Evolutionary conservation across 2,797 vertebrate genomes (phyloP).

Genomic region (Mus minutoides): DNA sequence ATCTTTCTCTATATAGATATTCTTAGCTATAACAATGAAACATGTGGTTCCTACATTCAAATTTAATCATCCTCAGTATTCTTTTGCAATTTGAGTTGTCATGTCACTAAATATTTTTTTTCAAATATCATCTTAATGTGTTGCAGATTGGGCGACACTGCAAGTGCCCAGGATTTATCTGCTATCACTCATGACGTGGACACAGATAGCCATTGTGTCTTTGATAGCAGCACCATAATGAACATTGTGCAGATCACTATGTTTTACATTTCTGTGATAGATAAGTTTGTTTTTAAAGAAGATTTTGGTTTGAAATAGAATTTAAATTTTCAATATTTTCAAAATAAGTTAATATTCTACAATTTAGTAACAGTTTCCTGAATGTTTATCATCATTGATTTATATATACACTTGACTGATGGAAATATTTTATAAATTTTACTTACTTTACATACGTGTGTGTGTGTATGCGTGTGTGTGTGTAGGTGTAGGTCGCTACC

Average conservation of each 20-base stretch:
- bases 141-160: not conserved
- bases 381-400: too few relatives aligned
- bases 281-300: not conserved
- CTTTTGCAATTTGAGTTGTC: conserved; percentile 12
- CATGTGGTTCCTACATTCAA: not conserved
- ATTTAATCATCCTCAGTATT: not conserved
- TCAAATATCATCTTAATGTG: not conserved
- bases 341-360: conserved; percentile 5
- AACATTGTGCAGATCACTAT: not conserved
- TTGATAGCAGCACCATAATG: not conserved
- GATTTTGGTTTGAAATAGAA: conserved; percentile 25
- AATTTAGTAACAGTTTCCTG: not conserved
- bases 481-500: not conserved
- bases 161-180: not conserved
- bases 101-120: conserved; percentile 37
- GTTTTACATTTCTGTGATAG: not conserved
- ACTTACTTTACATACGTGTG: not conserved
- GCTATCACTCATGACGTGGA: not conserved
- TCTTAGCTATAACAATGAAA: not conserved
- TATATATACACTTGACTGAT: not conserved
- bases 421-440: not conserved
- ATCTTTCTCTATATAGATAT: not conserved
- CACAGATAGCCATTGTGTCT: not conserved
- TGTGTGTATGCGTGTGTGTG: not conserved
- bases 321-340: conserved; percentile 9